Evolutionary conservation across 2,888 invertebrate species (phyloP).

Genomic region (Campoletis raptor): DNA sequence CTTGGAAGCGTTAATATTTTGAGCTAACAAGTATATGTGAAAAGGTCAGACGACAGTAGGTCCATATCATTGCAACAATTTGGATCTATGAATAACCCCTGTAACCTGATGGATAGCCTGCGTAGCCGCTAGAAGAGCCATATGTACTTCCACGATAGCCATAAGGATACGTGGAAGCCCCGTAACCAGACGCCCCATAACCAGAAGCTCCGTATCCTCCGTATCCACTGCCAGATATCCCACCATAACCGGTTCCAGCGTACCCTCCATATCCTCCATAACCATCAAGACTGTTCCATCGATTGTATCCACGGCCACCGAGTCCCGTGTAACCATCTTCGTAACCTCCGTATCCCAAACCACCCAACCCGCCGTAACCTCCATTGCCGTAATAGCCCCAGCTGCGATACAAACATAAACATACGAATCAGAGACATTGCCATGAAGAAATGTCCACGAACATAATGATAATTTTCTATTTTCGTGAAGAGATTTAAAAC

Average conservation of each 20-base stretch:
- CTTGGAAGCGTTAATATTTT: conserved; percentile 1
- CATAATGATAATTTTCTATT: not conserved
- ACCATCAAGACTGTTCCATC: conserved; percentile 58
- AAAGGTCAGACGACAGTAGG: not conserved
- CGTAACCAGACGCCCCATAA: conserved; percentile 53
- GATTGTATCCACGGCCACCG: conserved; percentile 65
- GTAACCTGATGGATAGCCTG: conserved; percentile 77
- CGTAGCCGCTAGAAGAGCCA: conserved; percentile 60
- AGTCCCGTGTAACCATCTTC: conserved; percentile 69
- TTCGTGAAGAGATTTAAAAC: not conserved
- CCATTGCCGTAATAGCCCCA: conserved; percentile 75
- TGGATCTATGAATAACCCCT: conserved; percentile 75
- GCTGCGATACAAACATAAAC: conserved; percentile 63
- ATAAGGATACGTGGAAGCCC: conserved; percentile 50
- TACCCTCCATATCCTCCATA: conserved; percentile 71
- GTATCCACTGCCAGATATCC: conserved; percentile 73
- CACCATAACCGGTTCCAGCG: conserved; percentile 86
- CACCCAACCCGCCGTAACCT: conserved; percentile 60
- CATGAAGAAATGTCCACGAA: not conserved
- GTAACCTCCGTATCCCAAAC: conserved; percentile 65
- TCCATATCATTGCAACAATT: not conserved
- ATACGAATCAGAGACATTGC: not conserved
- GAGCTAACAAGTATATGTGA: not conserved
- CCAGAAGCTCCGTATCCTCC: conserved; percentile 58
- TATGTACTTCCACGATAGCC: conserved; percentile 58